Percentiles rank a stretch among this genome's conserved stretches.
These are phyloP conservation scores for Andrena bucephala DNA, from an alignment of 2,888 invertebrate genomes.

Conservation along the genomic window DNA sequence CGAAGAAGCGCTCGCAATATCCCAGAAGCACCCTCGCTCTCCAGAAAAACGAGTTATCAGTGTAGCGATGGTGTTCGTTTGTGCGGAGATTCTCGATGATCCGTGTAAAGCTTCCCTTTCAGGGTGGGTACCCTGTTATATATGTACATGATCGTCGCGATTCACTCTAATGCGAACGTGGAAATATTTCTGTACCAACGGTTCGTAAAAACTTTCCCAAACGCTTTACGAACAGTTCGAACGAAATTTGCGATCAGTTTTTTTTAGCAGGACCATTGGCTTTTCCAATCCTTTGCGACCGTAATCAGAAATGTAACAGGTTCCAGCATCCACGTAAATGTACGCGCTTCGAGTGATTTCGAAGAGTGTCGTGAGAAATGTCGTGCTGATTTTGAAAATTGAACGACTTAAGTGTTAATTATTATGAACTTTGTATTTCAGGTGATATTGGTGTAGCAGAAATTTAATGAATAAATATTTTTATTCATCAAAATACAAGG, in stretches of 20 bases:
- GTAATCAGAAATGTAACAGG: too few species aligned
- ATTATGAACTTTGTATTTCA: too few species aligned
- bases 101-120: conserved; percentile 35
- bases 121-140: not conserved
- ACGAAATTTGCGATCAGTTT: not conserved
- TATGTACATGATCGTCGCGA: not conserved
- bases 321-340: not conserved
- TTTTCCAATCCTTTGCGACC: too few species aligned
- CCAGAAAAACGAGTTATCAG: conserved; percentile 11
- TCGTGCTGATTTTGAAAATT: too few species aligned
- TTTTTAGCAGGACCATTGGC: not conserved
- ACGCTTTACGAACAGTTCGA: not conserved
- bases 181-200: conserved; percentile 32
- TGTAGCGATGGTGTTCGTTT: conserved; percentile 13
- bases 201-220: not conserved
- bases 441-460: not conserved
- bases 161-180: conserved; percentile 20
- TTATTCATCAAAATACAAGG: not conserved
- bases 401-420: too few species aligned
- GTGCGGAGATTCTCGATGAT: conserved; percentile 18
- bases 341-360: not conserved
- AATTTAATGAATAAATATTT: not conserved
- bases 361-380: not conserved
- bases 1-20: not conserved
- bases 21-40: conserved; percentile 1